These are phyloP conservation scores for Bettongia penicillata DNA, from an alignment of 2,113 vertebrate genomes.

Conservation along the genomic window DNA sequence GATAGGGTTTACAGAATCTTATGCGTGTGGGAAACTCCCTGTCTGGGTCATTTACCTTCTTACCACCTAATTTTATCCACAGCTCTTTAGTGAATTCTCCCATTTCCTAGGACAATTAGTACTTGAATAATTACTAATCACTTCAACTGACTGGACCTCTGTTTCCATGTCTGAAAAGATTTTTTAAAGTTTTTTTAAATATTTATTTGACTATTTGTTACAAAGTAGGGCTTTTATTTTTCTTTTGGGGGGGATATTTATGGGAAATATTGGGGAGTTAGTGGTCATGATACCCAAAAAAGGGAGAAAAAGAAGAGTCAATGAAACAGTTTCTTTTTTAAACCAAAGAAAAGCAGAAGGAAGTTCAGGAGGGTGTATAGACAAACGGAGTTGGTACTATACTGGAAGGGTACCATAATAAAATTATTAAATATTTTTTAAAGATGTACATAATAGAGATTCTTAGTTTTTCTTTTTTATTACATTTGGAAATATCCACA, in stretches of 20 bases:
- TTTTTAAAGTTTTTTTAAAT: neutral
- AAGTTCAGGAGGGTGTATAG: neutral
- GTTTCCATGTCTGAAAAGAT: neutral
- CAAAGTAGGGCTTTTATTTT: neutral
- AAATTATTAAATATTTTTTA: neutral
- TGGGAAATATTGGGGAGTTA: neutral
- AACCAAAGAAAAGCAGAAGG: neutral
- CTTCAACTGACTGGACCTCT: neutral
- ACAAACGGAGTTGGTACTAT: neutral
- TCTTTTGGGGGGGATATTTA: neutral
- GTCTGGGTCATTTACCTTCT: slow-evolving; percentile 73
- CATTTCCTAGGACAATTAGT: slow-evolving; percentile 59
- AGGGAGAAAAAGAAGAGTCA: neutral
- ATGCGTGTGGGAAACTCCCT: slow-evolving; percentile 69
- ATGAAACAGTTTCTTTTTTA: neutral
- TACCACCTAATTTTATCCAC: slow-evolving; percentile 66
- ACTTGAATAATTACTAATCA: slow-evolving; percentile 55
- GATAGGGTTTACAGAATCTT: neutral
- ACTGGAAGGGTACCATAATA: neutral
- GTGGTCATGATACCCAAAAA: neutral
- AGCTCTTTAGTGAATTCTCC: slow-evolving; percentile 68
- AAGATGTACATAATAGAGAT: neutral
- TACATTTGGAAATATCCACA: neutral
- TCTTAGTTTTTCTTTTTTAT: neutral
- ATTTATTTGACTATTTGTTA: neutral